Conservation (phyloP, 1,140 invertebrate species). For the Xylocopa sonorina region DNA sequence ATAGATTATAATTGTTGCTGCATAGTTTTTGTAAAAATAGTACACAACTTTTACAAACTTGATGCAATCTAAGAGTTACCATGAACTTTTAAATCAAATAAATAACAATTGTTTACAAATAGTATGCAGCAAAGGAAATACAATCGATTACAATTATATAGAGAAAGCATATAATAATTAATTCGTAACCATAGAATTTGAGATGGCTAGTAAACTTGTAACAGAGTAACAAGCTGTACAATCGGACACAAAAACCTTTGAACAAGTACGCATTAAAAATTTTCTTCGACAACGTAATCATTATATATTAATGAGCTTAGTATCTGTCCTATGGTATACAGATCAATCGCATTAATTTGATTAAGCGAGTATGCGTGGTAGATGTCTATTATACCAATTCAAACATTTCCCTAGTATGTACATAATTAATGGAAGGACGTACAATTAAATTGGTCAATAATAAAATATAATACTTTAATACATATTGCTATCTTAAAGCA, state of each 20-base stretch:
- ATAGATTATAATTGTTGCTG: slow-evolving; percentile 11
- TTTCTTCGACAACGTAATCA: slow-evolving; percentile 39
- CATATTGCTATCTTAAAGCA: slow-evolving; percentile 58
- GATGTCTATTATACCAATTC: slow-evolving; percentile 27
- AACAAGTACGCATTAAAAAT: slow-evolving; percentile 51
- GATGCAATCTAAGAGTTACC: slow-evolving; percentile 1
- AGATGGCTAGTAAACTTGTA: slow-evolving; percentile 50
- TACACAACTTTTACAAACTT: slow-evolving; percentile 29
- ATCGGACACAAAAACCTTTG: slow-evolving; percentile 45
- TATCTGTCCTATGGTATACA: slow-evolving; percentile 27
- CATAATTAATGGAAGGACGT: slow-evolving; percentile 48
- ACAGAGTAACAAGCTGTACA: slow-evolving; percentile 51
- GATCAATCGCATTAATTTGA: slow-evolving; percentile 33
- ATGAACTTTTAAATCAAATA: not conserved
- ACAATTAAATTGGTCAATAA: slow-evolving; percentile 51
- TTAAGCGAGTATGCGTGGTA: slow-evolving; percentile 31
- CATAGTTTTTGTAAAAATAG: slow-evolving; percentile 24
- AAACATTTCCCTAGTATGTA: slow-evolving; percentile 48
- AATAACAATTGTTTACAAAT: slow-evolving; percentile 5
- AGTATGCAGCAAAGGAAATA: slow-evolving; percentile 30
- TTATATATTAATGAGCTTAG: slow-evolving; percentile 29
- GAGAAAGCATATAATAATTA: not conserved
- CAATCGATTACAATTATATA: not conserved
- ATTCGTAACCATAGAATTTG: slow-evolving; percentile 38
- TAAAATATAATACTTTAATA: slow-evolving; percentile 61